These are phyloP conservation scores for Phenganax subtilis DNA, from an alignment of 92 coral and sea anemone species.

Conservation along the genomic window DNA sequence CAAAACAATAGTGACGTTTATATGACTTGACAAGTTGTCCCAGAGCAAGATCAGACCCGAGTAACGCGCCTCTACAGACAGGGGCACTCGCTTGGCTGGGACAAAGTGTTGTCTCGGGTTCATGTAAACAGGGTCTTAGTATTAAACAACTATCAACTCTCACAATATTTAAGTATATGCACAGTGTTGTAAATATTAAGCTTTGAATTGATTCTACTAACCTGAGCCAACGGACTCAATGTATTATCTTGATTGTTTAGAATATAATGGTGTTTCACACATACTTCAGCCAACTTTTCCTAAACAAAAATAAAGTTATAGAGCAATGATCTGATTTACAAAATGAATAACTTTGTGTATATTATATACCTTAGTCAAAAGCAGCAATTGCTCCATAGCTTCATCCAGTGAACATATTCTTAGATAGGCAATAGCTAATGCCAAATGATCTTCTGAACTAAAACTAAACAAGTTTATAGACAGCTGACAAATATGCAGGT, in stretches of 20 bases:
- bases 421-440: slow-evolving; percentile 72
- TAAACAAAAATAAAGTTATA: slow-evolving; percentile 32
- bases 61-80: too few relatives aligned
- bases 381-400: slow-evolving; percentile 62
- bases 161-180: too few relatives aligned
- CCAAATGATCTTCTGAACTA: slow-evolving; percentile 71
- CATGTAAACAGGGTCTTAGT: too few relatives aligned
- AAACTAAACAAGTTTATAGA: slow-evolving; percentile 42
- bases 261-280: slow-evolving; percentile 69
- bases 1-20: too few relatives aligned
- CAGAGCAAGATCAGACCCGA: too few relatives aligned
- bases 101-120: too few relatives aligned
- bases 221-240: slow-evolving; percentile 87
- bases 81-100: too few relatives aligned
- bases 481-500: too few relatives aligned
- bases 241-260: slow-evolving; percentile 68
- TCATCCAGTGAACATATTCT: slow-evolving; percentile 82
- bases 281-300: slow-evolving; percentile 64
- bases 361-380: slow-evolving; percentile 61
- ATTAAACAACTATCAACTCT: too few relatives aligned
- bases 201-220: neutral
- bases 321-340: neutral
- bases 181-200: too few relatives aligned
- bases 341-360: too few relatives aligned
- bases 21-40: too few relatives aligned